Percentiles rank a stretch among this genome's conserved stretches.
Conservation (phyloP, 2,888 invertebrate genomes). For the Ptychoptera contaminata region DNA sequence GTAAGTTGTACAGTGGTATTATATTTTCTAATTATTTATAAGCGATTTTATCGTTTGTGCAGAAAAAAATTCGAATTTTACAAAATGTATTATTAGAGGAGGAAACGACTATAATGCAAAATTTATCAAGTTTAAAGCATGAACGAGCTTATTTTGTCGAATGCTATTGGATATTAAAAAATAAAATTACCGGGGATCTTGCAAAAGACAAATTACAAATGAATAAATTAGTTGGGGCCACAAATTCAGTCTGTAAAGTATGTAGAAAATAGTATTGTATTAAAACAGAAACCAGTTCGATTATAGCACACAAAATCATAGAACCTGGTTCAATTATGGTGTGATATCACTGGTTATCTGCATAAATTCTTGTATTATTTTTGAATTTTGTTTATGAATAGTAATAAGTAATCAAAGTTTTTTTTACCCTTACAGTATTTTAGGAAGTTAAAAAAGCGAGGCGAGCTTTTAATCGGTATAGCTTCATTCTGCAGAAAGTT, state of each 20-base stretch:
- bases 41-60: too few relatives aligned
- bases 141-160: background rate
- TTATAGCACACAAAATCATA: too few relatives aligned
- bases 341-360: too few relatives aligned
- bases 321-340: too few relatives aligned
- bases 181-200: background rate
- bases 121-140: slow-evolving; percentile 1
- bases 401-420: background rate
- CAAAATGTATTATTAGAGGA: background rate
- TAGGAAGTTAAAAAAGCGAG: background rate
- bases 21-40: too few relatives aligned
- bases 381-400: background rate
- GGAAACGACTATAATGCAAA: background rate
- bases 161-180: slow-evolving; percentile 2
- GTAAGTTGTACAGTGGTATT: background rate
- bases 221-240: background rate
- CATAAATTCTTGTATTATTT: background rate
- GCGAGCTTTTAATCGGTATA: background rate
- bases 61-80: background rate
- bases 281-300: too few relatives aligned
- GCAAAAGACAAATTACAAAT: too few relatives aligned
- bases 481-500: background rate
- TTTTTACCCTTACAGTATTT: too few relatives aligned
- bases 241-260: background rate
- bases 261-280: too few relatives aligned